These are phyloP conservation scores for Dryobotodes eremita DNA, from an alignment of 2,888 invertebrate genomes.

Conservation along the genomic window DNA sequence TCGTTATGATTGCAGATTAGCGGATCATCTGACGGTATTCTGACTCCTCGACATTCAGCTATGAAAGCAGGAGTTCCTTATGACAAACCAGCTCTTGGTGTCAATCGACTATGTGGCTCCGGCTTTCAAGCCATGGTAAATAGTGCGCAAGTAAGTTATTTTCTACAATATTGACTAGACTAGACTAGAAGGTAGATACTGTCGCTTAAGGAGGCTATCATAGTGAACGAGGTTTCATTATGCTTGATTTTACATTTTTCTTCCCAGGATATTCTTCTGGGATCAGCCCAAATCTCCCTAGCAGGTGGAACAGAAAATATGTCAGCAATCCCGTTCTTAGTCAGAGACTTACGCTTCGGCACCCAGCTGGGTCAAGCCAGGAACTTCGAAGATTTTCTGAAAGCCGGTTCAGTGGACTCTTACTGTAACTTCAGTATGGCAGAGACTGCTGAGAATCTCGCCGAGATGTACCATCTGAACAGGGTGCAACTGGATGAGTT, in stretches of 20 bases:
- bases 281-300: constrained; percentile 95
- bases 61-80: constrained; percentile 95
- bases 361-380: constrained; percentile 94
- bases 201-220: background rate
- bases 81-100: constrained; percentile 95
- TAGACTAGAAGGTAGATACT: too few species aligned
- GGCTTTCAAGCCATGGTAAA: constrained; percentile 98
- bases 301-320: constrained; percentile 98
- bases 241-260: background rate
- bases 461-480: constrained; percentile 94
- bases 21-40: constrained; percentile 95
- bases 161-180: background rate
- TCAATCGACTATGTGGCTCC: constrained; percentile 99
- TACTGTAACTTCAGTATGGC: constrained; percentile 98
- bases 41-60: constrained; percentile 96
- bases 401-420: constrained; percentile 94
- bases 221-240: background rate
- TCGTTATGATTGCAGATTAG: constrained; percentile 51
- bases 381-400: constrained; percentile 95
- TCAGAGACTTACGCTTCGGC: constrained; percentile 96
- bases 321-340: constrained; percentile 96
- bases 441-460: constrained; percentile 97
- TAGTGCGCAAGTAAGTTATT: constrained; percentile 94
- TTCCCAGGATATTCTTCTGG: constrained; percentile 95
- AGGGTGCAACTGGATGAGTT: constrained; percentile 96